Conservation (phyloP, 2,113 vertebrate genomes). For the Percopsis transmontana region DNA sequence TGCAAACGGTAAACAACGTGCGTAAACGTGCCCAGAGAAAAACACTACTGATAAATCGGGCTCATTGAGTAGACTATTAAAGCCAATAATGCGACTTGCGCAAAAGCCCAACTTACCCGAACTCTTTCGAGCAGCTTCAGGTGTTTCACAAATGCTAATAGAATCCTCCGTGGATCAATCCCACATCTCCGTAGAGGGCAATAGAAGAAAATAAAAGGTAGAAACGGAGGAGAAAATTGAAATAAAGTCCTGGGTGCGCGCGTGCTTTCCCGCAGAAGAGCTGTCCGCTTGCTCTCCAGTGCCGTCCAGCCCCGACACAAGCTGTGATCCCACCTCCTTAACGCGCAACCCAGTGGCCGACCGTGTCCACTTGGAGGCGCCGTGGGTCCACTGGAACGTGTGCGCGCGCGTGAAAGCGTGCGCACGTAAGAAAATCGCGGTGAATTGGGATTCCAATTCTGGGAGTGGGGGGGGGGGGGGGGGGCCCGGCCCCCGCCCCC, state of each 20-base stretch:
- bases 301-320: constrained; percentile 51
- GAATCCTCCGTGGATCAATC: constrained; percentile 43
- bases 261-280: constrained; percentile 62
- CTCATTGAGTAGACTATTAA: no score
- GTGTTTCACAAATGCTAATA: constrained; percentile 12
- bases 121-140: constrained; percentile 47
- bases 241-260: constrained; percentile 57
- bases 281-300: constrained; percentile 54
- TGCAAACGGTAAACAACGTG: constrained; percentile 1
- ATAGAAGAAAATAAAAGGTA: constrained; percentile 16
- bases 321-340: constrained; percentile 58
- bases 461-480: background rate
- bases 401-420: background rate
- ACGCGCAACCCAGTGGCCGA: constrained; percentile 17
- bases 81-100: no score
- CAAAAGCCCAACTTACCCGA: constrained; percentile 65
- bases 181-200: constrained; percentile 55
- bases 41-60: background rate
- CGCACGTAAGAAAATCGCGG: background rate
- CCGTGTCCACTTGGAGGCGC: constrained; percentile 66
- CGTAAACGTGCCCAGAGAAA: background rate
- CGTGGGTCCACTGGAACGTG: constrained; percentile 52
- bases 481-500: no score
- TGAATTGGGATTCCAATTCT: no score
- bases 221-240: constrained; percentile 4